phyloP scores from a whole-genome alignment of 2,113 vertebrate species.

The Mormyrus iriodes region DNA sequence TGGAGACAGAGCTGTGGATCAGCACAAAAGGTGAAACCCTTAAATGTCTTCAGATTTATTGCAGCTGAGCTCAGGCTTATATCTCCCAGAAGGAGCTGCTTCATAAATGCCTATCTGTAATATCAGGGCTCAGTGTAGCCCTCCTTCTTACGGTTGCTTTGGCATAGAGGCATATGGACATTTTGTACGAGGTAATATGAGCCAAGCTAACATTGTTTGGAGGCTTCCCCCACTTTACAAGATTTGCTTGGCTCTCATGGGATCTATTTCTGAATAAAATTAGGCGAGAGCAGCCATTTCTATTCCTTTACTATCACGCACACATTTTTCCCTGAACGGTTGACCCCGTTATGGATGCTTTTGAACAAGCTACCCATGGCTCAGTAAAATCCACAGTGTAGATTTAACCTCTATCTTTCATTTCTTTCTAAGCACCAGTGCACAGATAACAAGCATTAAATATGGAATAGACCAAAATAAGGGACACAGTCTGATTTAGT shows the following conservation, averaged over 20 bases:
- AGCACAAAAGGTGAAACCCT: not conserved
- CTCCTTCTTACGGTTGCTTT: not conserved
- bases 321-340: not conserved
- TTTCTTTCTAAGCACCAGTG: not conserved
- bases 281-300: not conserved
- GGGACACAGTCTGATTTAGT: not conserved
- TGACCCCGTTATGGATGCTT: not conserved
- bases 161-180: not conserved
- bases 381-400: not conserved
- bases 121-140: not conserved
- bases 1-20: not conserved
- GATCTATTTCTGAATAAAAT: not conserved
- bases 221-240: not conserved
- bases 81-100: not conserved
- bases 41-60: conserved; percentile 7
- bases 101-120: not conserved
- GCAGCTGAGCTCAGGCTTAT: not conserved
- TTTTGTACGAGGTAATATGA: not conserved
- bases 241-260: not conserved
- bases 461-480: not conserved
- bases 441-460: not conserved
- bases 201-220: not conserved
- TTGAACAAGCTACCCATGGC: not conserved
- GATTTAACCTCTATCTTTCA: not conserved
- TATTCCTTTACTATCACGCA: not conserved